A percentile compares a stretch with the other conserved stretches of the same genome.
phyloP scores from a whole-genome alignment of 1,140 invertebrate species.

The Bombus cullumanus region DNA sequence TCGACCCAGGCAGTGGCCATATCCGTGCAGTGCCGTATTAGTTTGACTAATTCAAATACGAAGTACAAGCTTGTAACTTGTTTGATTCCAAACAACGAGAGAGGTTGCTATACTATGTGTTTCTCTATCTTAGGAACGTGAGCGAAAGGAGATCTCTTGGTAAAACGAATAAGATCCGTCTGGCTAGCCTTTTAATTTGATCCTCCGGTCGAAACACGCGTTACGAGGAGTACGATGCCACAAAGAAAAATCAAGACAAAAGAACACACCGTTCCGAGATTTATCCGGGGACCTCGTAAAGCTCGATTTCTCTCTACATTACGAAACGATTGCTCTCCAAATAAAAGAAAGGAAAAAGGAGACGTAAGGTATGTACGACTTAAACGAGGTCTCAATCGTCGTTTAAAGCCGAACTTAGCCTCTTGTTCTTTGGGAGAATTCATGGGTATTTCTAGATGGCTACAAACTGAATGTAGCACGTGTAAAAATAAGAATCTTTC shows the following conservation, averaged over 20 bases:
- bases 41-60: not conserved
- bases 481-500: not conserved
- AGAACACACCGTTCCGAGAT: not conserved
- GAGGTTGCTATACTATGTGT: not conserved
- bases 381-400: conserved; percentile 39
- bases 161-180: not conserved
- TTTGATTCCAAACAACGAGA: not conserved
- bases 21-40: not conserved
- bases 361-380: conserved; percentile 20
- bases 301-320: conserved; percentile 29
- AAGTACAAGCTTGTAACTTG: not conserved
- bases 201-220: not conserved
- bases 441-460: not conserved
- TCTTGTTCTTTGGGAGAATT: not conserved
- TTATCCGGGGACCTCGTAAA: conserved; percentile 25
- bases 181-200: conserved; percentile 21
- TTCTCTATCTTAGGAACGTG: not conserved
- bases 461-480: not conserved
- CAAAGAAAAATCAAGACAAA: conserved; percentile 3
- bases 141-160: not conserved
- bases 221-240: not conserved
- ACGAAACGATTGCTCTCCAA: conserved; percentile 22
- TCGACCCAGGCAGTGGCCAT: not conserved
- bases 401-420: conserved; percentile 13
- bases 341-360: not conserved